Conservation (phyloP, 2,113 vertebrate species). For the Oceanodroma tethys region DNA sequence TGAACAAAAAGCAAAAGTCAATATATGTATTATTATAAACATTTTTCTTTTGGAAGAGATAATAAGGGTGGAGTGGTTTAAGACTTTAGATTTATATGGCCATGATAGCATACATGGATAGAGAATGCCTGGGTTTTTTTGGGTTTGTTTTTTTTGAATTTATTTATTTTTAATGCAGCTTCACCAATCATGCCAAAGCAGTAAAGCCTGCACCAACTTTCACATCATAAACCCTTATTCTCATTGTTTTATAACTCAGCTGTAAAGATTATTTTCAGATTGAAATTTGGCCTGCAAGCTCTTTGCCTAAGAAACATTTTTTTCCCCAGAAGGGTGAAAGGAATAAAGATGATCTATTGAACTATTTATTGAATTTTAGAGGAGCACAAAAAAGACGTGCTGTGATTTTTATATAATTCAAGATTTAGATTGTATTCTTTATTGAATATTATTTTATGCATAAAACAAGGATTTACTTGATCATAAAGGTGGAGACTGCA, state of each 20-base stretch:
- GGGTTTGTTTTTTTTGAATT: not conserved
- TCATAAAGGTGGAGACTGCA: not conserved
- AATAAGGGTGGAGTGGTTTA: conserved; percentile 65
- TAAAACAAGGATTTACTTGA: conserved; percentile 36
- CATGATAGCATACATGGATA: not conserved
- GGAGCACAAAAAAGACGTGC: not conserved
- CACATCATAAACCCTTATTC: not conserved
- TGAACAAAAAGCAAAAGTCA: conserved; percentile 74
- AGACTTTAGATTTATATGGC: conserved; percentile 25
- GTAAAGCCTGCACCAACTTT: conserved; percentile 3
- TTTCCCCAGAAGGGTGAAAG: conserved; percentile 21
- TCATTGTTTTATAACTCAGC: conserved; percentile 24
- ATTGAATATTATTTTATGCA: conserved; percentile 35
- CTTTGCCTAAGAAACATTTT: conserved; percentile 18
- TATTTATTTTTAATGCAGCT: not conserved
- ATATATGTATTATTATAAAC: conserved; percentile 79
- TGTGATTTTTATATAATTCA: conserved; percentile 48
- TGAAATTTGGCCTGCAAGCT: conserved; percentile 30
- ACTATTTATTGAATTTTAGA: conserved; percentile 50
- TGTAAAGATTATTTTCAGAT: conserved; percentile 46
- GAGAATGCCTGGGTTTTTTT: not conserved
- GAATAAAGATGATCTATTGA: conserved; percentile 54
- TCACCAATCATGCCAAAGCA: not conserved
- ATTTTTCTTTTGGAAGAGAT: conserved; percentile 74
- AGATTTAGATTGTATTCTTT: conserved; percentile 37